These are phyloP conservation scores for Pelvicachromis taeniatus DNA, from an alignment of 2,113 vertebrate species.

Conservation along the genomic window DNA sequence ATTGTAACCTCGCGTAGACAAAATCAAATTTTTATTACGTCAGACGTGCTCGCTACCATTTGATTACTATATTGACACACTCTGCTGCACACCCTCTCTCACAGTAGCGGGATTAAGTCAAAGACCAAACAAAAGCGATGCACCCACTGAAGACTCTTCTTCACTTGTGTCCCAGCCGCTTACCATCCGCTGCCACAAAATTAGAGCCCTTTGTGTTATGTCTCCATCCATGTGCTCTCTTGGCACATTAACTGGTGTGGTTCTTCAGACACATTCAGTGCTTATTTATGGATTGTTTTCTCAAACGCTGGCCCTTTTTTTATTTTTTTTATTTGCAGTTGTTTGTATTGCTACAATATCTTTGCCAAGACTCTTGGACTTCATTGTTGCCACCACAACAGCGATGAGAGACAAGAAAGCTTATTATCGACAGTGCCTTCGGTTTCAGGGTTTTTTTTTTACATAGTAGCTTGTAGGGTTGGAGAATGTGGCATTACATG, in stretches of 20 bases:
- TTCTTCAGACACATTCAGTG: conserved; percentile 18
- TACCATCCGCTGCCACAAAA: not conserved
- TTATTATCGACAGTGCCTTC: conserved; percentile 40
- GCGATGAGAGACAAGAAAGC: conserved; percentile 31
- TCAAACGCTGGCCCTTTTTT: not conserved
- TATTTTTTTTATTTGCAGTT: conserved; percentile 2
- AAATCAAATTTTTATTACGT: not conserved
- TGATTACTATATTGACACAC: not conserved
- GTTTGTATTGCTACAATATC: conserved; percentile 20
- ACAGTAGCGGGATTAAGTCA: conserved; percentile 9
- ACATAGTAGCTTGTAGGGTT: not conserved
- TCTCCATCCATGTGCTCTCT: conserved; percentile 7
- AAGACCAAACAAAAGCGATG: not conserved
- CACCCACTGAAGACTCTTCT: not conserved
- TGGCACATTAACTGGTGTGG: not conserved
- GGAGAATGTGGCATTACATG: not conserved
- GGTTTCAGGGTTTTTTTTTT: conserved; percentile 14
- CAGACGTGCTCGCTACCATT: not conserved
- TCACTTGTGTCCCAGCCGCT: not conserved
- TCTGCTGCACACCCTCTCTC: not conserved
- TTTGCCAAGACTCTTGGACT: conserved; percentile 32
- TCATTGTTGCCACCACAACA: conserved; percentile 16
- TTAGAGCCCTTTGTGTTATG: not conserved
- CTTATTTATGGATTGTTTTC: conserved; percentile 26
- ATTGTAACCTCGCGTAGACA: not conserved